Percentiles rank a stretch among this genome's conserved stretches.
phyloP scores from a whole-genome alignment of 2,888 invertebrate species.

The Callosobruchus maculatus region DNA sequence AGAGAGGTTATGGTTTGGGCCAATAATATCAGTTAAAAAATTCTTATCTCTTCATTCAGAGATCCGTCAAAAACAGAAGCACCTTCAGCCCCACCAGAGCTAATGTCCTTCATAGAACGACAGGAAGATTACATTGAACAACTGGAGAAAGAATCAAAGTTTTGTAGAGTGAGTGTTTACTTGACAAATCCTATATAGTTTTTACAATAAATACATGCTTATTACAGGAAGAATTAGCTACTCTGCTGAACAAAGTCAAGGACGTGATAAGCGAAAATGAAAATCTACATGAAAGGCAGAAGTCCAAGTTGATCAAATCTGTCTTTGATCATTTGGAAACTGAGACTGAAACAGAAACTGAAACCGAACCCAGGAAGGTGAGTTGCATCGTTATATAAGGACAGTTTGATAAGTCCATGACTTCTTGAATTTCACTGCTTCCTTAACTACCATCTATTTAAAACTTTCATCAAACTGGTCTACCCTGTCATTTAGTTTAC shows the following conservation, averaged over 20 bases:
- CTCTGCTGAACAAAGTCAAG: constrained; percentile 75
- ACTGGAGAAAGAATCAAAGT: constrained; percentile 78
- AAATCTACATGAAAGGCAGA: constrained; percentile 73
- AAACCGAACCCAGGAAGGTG: constrained; percentile 32
- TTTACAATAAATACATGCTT: constrained; percentile 6
- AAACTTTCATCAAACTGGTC: no score
- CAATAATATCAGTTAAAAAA: no score
- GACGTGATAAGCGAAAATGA: constrained; percentile 85
- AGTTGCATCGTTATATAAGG: constrained; percentile 2
- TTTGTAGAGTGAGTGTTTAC: constrained; percentile 61
- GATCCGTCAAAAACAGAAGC: constrained; percentile 28
- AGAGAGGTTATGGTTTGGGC: no score
- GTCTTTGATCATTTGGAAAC: constrained; percentile 62
- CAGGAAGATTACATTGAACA: constrained; percentile 87
- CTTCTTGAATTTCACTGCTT: no score
- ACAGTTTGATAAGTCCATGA: no score
- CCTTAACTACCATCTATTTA: no score
- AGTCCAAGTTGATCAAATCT: constrained; percentile 61
- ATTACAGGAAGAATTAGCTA: constrained; percentile 67
- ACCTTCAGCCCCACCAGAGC: constrained; percentile 58
- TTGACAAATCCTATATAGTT: not conserved
- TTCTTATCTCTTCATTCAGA: constrained; percentile 18
- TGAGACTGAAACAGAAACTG: constrained; percentile 48
- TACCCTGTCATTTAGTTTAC: no score
- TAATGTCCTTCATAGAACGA: constrained; percentile 76